Percentiles rank a stretch among this genome's conserved stretches.
These are phyloP conservation scores for Piaya cayana DNA, from an alignment of 2,113 vertebrate species.

Conservation along the genomic window DNA sequence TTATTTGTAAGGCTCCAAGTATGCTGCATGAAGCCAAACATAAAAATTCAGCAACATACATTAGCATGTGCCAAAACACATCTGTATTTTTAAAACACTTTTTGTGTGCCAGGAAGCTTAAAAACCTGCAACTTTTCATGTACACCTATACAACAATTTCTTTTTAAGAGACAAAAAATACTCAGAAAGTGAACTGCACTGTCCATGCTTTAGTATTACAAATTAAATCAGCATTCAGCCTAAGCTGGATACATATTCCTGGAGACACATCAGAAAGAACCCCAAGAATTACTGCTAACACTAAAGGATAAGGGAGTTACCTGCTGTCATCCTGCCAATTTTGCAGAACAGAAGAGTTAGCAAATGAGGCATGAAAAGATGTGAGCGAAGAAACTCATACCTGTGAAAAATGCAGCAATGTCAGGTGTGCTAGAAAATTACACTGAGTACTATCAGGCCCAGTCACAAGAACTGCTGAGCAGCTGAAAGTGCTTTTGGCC, in stretches of 20 bases:
- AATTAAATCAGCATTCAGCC: slow-evolving; percentile 3
- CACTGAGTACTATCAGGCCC: not conserved
- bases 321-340: slow-evolving; percentile 44
- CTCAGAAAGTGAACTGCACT: not conserved
- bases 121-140: not conserved
- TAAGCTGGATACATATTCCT: slow-evolving; percentile 10
- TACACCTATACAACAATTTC: not conserved
- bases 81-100: not conserved
- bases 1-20: not conserved
- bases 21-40: not conserved
- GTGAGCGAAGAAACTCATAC: slow-evolving; percentile 35
- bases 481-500: not conserved
- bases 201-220: slow-evolving; percentile 9
- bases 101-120: not conserved
- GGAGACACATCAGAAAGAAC: slow-evolving; percentile 48
- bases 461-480: not conserved
- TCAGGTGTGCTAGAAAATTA: not conserved
- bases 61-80: not conserved
- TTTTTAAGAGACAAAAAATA: not conserved
- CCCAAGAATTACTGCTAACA: slow-evolving; percentile 40
- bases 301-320: slow-evolving; percentile 49
- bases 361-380: slow-evolving; percentile 35
- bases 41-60: not conserved
- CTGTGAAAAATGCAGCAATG: not conserved
- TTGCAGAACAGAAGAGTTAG: slow-evolving; percentile 43